phyloP scores from a whole-genome alignment of 2,888 invertebrate genomes.

The Therioaphis trifolii region DNA sequence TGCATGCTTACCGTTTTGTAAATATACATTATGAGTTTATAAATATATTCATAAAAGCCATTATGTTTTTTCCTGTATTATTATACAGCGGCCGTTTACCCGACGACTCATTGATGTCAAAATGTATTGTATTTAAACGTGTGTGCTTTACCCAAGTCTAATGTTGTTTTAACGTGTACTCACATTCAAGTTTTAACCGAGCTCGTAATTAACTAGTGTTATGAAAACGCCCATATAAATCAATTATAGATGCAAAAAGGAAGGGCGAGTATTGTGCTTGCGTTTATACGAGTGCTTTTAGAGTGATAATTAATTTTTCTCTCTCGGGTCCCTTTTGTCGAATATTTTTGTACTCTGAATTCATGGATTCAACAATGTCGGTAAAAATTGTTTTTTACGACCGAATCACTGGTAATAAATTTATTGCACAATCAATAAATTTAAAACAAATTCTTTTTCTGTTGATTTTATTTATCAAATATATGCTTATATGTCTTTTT shows the following conservation, averaged over 20 bases:
- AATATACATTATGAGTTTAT: too few relatives aligned
- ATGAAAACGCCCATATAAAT: slow-evolving; percentile 32
- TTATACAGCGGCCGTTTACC: too few relatives aligned
- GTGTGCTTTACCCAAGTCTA: neutral
- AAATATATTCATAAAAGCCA: too few relatives aligned
- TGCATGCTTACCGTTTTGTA: too few relatives aligned
- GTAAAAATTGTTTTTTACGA: neutral
- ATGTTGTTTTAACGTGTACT: slow-evolving; percentile 18
- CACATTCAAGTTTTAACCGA: slow-evolving; percentile 1
- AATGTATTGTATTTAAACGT: slow-evolving; percentile 1
- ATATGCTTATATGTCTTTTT: too few relatives aligned
- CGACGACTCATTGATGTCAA: slow-evolving; percentile 1
- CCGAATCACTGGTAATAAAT: too few relatives aligned
- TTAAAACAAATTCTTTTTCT: too few relatives aligned
- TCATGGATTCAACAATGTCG: neutral
- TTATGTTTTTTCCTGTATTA: too few relatives aligned
- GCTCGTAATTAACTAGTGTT: slow-evolving; percentile 31
- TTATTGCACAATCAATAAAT: too few relatives aligned
- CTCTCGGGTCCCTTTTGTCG: neutral
- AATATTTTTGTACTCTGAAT: neutral
- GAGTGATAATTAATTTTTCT: slow-evolving; percentile 44
- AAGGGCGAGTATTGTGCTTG: slow-evolving; percentile 2
- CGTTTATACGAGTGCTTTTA: neutral
- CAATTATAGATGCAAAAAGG: slow-evolving; percentile 24
- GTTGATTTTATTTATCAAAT: too few relatives aligned